Conservation (phyloP, 2,888 invertebrate genomes). For the Stramonita haemastoma region DNA sequence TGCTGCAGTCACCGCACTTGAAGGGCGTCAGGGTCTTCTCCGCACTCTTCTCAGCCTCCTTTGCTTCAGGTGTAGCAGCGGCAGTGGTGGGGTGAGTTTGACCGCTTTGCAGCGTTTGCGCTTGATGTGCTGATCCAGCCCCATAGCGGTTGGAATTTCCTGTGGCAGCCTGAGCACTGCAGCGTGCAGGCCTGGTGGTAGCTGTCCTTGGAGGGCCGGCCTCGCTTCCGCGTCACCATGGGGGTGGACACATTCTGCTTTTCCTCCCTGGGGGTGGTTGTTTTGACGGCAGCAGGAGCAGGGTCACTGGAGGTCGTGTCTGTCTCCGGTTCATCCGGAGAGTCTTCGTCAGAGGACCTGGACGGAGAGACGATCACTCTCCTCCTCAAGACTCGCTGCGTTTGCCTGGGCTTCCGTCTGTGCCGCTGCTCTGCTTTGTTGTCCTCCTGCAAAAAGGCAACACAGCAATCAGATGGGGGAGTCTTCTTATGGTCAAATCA, state of each 20-base stretch:
- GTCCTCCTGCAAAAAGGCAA: not conserved
- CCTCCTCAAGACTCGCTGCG: slow-evolving; percentile 11
- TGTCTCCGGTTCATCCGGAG: not conserved
- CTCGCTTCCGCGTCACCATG: slow-evolving; percentile 9
- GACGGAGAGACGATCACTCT: not conserved
- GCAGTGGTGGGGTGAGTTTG: not conserved
- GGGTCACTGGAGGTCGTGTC: not conserved
- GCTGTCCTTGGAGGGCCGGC: slow-evolving; percentile 24
- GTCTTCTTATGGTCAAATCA: no score
- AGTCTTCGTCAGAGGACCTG: not conserved
- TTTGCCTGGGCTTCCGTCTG: slow-evolving; percentile 18
- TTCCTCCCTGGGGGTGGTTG: not conserved
- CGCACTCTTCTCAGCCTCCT: not conserved
- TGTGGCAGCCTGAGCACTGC: slow-evolving; percentile 12
- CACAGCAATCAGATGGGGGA: no score
- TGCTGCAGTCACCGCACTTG: not conserved
- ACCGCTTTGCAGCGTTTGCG: slow-evolving; percentile 16
- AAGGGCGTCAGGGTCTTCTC: not conserved
- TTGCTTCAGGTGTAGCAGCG: not conserved
- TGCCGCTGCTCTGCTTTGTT: not conserved
- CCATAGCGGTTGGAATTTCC: slow-evolving; percentile 13
- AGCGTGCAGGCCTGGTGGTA: slow-evolving; percentile 6
- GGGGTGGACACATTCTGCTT: not conserved
- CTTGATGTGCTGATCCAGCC: slow-evolving; percentile 12
- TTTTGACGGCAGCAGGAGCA: not conserved